These are phyloP conservation scores for Cataglyphis livida DNA, from an alignment of 2,888 invertebrate genomes.

Conservation along the genomic window DNA sequence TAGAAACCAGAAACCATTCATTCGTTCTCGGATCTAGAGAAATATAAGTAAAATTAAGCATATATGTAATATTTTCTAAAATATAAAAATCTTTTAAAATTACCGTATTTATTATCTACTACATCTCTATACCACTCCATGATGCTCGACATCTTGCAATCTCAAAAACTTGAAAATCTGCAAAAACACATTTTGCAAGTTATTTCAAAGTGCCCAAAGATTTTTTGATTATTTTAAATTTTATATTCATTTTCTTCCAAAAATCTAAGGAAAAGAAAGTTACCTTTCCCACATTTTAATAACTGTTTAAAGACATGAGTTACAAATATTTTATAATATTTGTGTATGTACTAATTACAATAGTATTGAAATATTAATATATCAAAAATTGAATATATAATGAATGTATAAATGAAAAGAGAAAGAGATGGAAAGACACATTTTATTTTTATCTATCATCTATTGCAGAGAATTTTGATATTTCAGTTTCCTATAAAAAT, in stretches of 20 bases:
- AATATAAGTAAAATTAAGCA: constrained; percentile 8
- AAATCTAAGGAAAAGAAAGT: neutral
- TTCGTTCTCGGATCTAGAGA: constrained; percentile 89
- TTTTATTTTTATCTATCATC: neutral
- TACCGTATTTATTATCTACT: constrained; percentile 81
- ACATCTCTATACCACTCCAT: constrained; percentile 81
- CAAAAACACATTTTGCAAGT: neutral
- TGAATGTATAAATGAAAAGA: neutral
- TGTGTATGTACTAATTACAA: neutral
- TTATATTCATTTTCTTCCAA: neutral
- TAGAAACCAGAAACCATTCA: constrained; percentile 91
- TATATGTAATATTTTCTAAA: neutral
- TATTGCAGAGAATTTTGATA: neutral
- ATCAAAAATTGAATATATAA: neutral
- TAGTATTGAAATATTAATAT: neutral
- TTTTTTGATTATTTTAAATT: neutral
- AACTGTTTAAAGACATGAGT: neutral
- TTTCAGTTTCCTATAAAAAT: neutral
- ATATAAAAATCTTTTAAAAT: constrained; percentile 1
- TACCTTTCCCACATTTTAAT: neutral
- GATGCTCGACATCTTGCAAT: constrained; percentile 78
- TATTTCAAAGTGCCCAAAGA: neutral
- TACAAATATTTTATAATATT: neutral
- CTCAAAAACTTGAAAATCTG: constrained; percentile 8
- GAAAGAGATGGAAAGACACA: neutral